Conservation (phyloP, 2,888 invertebrate genomes). For the Stenodema calcarata region DNA sequence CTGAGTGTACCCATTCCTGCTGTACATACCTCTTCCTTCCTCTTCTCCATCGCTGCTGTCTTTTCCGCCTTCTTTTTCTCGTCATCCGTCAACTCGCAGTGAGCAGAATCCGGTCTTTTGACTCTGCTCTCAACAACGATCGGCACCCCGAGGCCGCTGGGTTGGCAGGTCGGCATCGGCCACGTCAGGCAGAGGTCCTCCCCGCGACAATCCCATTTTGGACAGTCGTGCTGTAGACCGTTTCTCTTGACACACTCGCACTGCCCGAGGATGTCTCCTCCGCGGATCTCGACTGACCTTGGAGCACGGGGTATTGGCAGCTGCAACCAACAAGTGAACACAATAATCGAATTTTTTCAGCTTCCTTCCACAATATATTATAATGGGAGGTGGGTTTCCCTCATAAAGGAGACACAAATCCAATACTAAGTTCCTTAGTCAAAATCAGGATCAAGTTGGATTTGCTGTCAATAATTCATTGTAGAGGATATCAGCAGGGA, state of each 20-base stretch:
- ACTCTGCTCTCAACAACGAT: constrained; percentile 19
- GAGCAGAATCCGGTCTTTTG: constrained; percentile 22
- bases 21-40: constrained; percentile 30
- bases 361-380: too few relatives aligned
- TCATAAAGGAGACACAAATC: too few relatives aligned
- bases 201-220: constrained; percentile 26
- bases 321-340: not conserved
- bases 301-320: constrained; percentile 33
- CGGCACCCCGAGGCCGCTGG: constrained; percentile 38
- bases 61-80: not conserved
- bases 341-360: too few relatives aligned
- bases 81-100: not conserved
- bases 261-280: constrained; percentile 5
- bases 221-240: constrained; percentile 40
- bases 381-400: too few relatives aligned
- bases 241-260: constrained; percentile 39
- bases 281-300: not conserved
- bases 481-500: too few relatives aligned
- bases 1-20: too few relatives aligned
- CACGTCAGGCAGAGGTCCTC: constrained; percentile 27
- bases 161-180: constrained; percentile 40
- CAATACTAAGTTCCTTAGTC: too few relatives aligned
- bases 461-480: too few relatives aligned
- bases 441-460: too few relatives aligned
- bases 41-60: constrained; percentile 9